These are phyloP conservation scores for Netelia fuscicornis DNA, from an alignment of 2,888 invertebrate genomes.

Conservation along the genomic window DNA sequence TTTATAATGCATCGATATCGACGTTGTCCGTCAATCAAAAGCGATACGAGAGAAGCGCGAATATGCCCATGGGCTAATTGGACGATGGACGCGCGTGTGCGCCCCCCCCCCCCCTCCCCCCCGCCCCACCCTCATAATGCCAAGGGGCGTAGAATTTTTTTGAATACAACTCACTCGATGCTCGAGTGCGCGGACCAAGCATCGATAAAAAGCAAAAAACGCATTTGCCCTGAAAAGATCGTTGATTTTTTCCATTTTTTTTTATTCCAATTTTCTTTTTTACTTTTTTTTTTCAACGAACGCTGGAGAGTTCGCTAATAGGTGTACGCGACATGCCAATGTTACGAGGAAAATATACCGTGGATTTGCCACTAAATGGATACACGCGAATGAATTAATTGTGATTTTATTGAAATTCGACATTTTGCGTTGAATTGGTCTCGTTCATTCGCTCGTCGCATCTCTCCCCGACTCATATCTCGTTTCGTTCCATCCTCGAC, in stretches of 20 bases:
- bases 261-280: too few relatives aligned
- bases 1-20: too few relatives aligned
- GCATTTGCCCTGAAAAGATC: constrained; percentile 38
- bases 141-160: constrained; percentile 33
- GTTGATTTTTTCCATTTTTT: background rate
- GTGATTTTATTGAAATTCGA: constrained; percentile 66
- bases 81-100: constrained; percentile 12
- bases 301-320: background rate
- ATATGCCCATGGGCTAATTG: constrained; percentile 44
- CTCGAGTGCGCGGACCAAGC: constrained; percentile 19
- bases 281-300: background rate
- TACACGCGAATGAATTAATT: constrained; percentile 62
- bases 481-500: background rate
- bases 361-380: constrained; percentile 4
- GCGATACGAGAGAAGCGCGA: constrained; percentile 3
- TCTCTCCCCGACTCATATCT: constrained; percentile 15
- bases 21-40: too few relatives aligned
- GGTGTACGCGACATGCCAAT: background rate
- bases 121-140: background rate
- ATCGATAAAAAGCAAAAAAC: constrained; percentile 26
- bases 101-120: too few relatives aligned
- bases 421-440: constrained; percentile 61
- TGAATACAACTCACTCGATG: constrained; percentile 49
- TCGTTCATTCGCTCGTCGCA: constrained; percentile 26
- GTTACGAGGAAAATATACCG: background rate